Evolutionary conservation across 2,797 vertebrate species (phyloP), one percentile per base, ranked within the genome.

Genomic region (Thunnus albacares): DNA sequence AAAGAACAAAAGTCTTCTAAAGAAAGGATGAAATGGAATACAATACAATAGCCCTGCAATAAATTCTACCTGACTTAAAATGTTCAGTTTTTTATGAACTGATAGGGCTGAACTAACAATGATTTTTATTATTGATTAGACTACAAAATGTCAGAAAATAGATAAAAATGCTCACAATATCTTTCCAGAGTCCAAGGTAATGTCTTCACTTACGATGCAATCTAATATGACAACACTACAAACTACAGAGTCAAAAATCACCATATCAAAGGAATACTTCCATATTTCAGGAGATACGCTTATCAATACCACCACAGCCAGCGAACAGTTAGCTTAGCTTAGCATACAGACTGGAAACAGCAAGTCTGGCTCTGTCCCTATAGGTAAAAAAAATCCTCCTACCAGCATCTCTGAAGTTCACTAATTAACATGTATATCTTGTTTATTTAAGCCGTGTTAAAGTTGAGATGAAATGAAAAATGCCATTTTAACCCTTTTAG

Each of bases 1-100:
- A 85, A 81, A 61, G 74, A 90, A 63, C 84, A 89, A 85, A 84
- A 20, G n/a, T 58, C 71, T 86, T 18, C 47, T 75, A 58, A 56
- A 86, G 75, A 89, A 81, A 72, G 22, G 33, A 51, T 51, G 47
- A 53, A 73, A 65, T 58, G 55, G 45, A 65, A 26, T 60, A 26
- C 41, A 45, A 26, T 60, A 26, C 41, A 45, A 43, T 53, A 69
- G 20, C 15, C 17, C 15, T 47, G 6, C 53, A 58, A 63, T 74
- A 41, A 47, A 71, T 70, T 38, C 22, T 52, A 47, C 5, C 3
- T 52, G n/a, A 35, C 17, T 12, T 14, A 15, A 79, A 79, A 53
- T 49, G 11, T n/a, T 75, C 5, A 1, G 5, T 55, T 77, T 69
- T 60, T 55, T 26, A 74, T 57, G 6, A n/a, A 56, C 43, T 14